Conservation (phyloP, 2,113 vertebrate genomes). For the Oncorhynchus masou region DNA sequence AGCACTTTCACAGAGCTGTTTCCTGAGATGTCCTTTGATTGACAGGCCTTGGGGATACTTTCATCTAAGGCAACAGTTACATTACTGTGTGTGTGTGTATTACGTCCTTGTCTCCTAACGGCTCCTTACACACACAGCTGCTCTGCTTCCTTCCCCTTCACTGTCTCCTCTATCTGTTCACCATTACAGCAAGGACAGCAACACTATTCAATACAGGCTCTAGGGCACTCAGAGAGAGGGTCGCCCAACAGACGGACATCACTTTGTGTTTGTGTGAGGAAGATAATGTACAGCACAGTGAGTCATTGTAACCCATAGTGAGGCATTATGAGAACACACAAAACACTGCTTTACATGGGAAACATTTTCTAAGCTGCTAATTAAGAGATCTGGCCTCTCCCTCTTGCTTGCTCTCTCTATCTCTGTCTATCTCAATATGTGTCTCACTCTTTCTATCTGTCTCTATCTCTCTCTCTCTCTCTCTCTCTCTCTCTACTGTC, state of each 20-base stretch:
- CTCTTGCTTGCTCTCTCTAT: background rate
- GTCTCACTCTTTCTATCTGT: background rate
- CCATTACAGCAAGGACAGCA: background rate
- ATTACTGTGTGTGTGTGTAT: conserved; percentile 9
- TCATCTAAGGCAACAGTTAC: conserved; percentile 4
- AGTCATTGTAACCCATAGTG: background rate
- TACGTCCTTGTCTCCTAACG: background rate
- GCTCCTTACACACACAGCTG: background rate
- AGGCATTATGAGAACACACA: too few relatives aligned
- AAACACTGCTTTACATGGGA: too few relatives aligned
- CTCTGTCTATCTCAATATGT: background rate
- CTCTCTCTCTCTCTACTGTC: too few relatives aligned
- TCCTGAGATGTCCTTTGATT: conserved; percentile 39
- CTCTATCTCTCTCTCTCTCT: background rate
- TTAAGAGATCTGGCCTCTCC: too few relatives aligned
- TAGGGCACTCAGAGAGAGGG: background rate
- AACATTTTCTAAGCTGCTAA: too few relatives aligned
- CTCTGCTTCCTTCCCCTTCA: conserved; percentile 1
- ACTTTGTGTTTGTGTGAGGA: background rate
- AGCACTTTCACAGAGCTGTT: background rate
- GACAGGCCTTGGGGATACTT: conserved; percentile 18
- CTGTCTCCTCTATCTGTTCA: background rate
- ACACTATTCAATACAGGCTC: background rate
- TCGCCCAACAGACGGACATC: background rate
- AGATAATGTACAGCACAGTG: too few relatives aligned